phyloP scores from a whole-genome alignment of 2,113 vertebrate species.

The Apeltes quadracus region DNA sequence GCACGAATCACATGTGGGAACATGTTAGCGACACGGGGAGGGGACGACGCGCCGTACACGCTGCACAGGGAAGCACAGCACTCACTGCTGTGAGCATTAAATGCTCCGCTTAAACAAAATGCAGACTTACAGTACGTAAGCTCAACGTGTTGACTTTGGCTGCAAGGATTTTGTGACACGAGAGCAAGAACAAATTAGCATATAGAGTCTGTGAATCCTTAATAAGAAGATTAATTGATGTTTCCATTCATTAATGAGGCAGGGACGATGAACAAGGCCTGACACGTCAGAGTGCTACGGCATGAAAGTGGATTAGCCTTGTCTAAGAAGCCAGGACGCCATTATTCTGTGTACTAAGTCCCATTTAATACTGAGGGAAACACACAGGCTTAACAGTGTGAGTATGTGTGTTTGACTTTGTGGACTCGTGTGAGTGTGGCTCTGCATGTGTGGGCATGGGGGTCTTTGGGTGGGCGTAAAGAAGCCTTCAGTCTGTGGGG shows the following conservation, averaged over 20 bases:
- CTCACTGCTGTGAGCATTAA: background rate
- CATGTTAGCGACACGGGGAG: background rate
- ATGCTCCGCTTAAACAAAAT: constrained; percentile 1
- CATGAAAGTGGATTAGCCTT: constrained; percentile 81
- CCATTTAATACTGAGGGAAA: constrained; percentile 54
- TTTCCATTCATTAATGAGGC: constrained; percentile 73
- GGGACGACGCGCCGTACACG: background rate
- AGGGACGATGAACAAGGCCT: constrained; percentile 64
- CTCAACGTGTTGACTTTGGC: constrained; percentile 34
- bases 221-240: constrained; percentile 80
- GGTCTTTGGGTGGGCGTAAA: constrained; percentile 7
- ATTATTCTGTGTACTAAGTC: constrained; percentile 66
- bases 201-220: constrained; percentile 63
- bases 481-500: background rate
- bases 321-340: constrained; percentile 71
- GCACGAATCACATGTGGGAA: background rate
- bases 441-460: background rate
- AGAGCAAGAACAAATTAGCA: constrained; percentile 44
- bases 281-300: constrained; percentile 65
- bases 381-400: constrained; percentile 56
- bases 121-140: constrained; percentile 8
- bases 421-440: constrained; percentile 3
- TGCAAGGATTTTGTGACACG: constrained; percentile 20
- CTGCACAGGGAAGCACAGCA: fast-evolving
- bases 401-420: constrained; percentile 25